Evolutionary conservation across 2,113 vertebrate species (phyloP).

Genomic region (Platysteira castanea): DNA sequence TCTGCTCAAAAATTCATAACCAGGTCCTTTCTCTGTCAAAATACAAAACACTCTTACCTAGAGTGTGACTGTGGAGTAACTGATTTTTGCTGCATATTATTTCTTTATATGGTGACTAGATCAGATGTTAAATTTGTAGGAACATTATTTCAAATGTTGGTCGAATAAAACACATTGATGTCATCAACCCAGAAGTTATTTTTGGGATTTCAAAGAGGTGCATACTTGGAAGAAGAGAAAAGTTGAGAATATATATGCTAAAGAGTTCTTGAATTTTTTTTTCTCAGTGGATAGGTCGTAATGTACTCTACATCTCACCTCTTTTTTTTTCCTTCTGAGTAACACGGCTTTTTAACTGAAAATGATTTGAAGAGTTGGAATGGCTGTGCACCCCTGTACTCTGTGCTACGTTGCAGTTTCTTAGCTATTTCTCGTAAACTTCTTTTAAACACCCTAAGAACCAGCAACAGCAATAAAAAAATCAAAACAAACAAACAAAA

Average conservation of each 20-base stretch:
- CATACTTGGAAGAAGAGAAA: neutral
- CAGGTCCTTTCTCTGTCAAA: neutral
- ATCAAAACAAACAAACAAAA: neutral
- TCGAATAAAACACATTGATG: neutral
- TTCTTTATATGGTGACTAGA: neutral
- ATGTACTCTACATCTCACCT: neutral
- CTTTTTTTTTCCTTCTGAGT: neutral
- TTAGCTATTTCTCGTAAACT: neutral
- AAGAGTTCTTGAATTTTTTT: neutral
- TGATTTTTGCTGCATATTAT: neutral
- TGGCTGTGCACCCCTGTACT: neutral
- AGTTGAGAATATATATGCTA: neutral
- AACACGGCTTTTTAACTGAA: neutral
- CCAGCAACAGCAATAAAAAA: neutral
- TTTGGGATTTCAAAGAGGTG: neutral
- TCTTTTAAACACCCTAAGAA: neutral
- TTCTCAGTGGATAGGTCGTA: neutral
- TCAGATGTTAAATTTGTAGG: neutral
- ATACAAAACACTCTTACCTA: neutral
- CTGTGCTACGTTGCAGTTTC: neutral
- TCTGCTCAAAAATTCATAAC: neutral
- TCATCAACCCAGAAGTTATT: neutral
- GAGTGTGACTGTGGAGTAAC: neutral
- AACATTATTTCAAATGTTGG: neutral
- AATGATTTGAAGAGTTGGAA: neutral